Conservation (phyloP, 53 echinoderm and acorn worm species). For the Apostichopus leukothele region DNA sequence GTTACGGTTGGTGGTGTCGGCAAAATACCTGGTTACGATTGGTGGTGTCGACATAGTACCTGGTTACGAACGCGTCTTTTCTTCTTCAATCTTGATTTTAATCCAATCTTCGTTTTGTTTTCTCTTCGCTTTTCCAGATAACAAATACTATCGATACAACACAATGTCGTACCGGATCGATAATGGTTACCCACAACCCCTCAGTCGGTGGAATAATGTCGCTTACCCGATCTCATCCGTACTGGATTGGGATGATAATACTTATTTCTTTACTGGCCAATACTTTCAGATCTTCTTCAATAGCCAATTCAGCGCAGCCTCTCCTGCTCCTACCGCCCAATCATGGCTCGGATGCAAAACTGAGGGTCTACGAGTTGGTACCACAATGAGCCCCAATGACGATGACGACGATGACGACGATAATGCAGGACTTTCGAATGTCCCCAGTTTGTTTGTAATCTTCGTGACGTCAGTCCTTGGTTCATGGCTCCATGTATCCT, state of each 20-base stretch:
- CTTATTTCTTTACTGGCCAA: conserved; percentile 22
- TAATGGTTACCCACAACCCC: conserved; percentile 53
- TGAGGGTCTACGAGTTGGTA: not conserved
- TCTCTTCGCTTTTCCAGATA: conserved; percentile 36
- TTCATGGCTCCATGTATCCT: not conserved
- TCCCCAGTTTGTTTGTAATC: not conserved
- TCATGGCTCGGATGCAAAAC: conserved; percentile 23
- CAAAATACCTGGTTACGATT: no score
- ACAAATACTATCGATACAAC: conserved; percentile 76
- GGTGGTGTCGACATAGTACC: no score
- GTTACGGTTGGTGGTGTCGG: no score
- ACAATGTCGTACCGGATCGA: conserved; percentile 43
- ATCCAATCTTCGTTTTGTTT: not conserved
- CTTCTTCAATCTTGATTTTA: no score
- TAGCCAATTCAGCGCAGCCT: not conserved
- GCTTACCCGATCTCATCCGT: not conserved
- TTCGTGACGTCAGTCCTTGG: conserved; percentile 6
- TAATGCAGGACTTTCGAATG: not conserved
- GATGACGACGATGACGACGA: not conserved
- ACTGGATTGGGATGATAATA: not conserved
- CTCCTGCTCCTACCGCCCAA: not conserved
- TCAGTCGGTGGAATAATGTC: conserved; percentile 20
- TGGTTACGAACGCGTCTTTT: no score
- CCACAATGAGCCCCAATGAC: not conserved
- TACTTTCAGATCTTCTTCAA: conserved; percentile 5